Evolutionary conservation across 2,797 vertebrate genomes (phyloP).

Genomic region (Leucoraja ocellata): DNA sequence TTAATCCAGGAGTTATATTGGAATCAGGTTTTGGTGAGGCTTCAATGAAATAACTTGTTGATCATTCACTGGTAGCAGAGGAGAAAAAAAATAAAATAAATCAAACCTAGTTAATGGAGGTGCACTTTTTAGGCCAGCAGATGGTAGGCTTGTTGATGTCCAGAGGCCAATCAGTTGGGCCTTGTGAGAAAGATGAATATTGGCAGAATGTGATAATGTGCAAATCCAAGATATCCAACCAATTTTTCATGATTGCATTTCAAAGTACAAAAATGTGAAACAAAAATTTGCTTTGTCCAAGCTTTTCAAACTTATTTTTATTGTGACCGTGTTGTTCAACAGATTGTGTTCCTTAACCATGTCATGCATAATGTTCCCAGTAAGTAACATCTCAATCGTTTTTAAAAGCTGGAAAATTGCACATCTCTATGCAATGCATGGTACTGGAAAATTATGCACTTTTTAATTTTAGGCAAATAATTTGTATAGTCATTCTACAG

Average conservation of each 20-base stretch:
- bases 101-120: neutral
- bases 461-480: neutral
- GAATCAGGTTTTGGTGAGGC: neutral
- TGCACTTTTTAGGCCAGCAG: neutral
- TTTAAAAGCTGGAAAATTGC: neutral
- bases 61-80: neutral
- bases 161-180: neutral
- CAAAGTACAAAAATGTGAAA: neutral
- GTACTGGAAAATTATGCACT: slow-evolving; percentile 6
- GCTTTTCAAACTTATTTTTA: neutral
- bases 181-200: neutral
- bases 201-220: no score
- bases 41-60: neutral
- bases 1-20: neutral
- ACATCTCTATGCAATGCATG: neutral
- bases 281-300: neutral
- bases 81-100: neutral
- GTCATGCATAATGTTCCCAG: neutral
- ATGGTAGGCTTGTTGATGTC: neutral
- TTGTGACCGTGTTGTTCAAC: neutral
- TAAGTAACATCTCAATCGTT: slow-evolving; percentile 15
- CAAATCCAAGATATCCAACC: neutral
- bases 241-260: neutral
- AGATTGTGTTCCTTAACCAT: neutral
- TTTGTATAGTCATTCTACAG: neutral